These are phyloP conservation scores for Xylocampa areola DNA, from an alignment of 2,888 invertebrate genomes.

Conservation along the genomic window DNA sequence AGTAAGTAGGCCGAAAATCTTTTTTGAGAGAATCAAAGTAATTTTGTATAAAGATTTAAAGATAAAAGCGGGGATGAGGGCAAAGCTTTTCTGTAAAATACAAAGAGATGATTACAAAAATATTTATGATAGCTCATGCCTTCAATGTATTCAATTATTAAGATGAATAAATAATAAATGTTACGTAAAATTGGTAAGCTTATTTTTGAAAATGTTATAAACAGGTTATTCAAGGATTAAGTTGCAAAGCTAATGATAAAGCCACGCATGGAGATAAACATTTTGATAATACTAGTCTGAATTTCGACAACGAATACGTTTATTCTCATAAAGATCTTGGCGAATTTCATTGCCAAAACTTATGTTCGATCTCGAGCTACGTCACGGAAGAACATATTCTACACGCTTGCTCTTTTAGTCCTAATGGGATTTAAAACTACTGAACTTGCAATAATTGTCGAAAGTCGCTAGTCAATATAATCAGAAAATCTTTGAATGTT, in stretches of 20 bases:
- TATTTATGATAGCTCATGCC: constrained; percentile 44
- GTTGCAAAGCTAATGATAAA: constrained; percentile 30
- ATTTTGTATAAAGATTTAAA: constrained; percentile 37
- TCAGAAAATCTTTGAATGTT: not conserved
- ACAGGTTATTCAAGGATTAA: not conserved
- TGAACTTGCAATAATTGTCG: too few species aligned
- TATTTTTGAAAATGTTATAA: too few species aligned
- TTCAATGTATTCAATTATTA: constrained; percentile 17
- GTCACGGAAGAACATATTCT: too few species aligned
- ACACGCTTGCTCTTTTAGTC: too few species aligned
- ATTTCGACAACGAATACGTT: constrained; percentile 15
- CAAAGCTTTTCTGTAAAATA: constrained; percentile 64
- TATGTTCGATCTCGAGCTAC: too few species aligned
- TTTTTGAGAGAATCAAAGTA: constrained; percentile 22
- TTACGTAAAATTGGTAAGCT: constrained; percentile 23
- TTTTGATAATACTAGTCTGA: constrained; percentile 8
- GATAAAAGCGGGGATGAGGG: constrained; percentile 65
- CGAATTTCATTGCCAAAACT: too few species aligned
- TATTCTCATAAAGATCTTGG: too few species aligned
- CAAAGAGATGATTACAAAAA: constrained; percentile 49
- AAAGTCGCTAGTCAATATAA: constrained; percentile 13
- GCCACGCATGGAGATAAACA: constrained; percentile 22
- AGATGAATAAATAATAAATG: constrained; percentile 12
- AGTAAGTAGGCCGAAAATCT: too few species aligned
- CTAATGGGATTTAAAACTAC: too few species aligned